A percentile compares a stretch with the other conserved stretches of the same genome.
Conservation (phyloP, 2,797 vertebrate genomes). For the Bradypodion pumilum region DNA sequence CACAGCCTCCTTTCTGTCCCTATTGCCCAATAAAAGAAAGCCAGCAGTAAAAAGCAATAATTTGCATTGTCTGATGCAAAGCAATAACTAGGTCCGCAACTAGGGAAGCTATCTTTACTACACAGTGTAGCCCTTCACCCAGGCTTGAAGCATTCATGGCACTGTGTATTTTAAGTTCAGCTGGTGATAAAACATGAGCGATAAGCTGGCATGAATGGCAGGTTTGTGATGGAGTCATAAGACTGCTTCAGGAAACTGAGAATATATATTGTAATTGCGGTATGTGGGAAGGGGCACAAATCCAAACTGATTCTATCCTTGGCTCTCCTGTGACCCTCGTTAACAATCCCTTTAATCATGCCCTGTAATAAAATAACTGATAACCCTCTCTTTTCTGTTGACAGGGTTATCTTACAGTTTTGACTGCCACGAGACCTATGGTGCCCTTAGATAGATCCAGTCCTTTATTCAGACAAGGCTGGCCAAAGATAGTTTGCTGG, state of each 20-base stretch:
- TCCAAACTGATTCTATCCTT: too few relatives aligned
- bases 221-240: conserved; percentile 2
- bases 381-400: not conserved
- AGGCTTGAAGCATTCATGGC: not conserved
- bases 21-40: not conserved
- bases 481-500: not conserved
- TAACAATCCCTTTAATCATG: not conserved
- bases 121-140: not conserved
- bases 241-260: not conserved
- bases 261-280: too few relatives aligned
- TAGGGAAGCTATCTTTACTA: conserved; percentile 10
- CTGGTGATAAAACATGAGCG: conserved; percentile 2
- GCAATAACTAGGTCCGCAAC: not conserved
- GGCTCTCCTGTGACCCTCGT: not conserved
- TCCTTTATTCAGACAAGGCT: not conserved
- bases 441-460: not conserved
- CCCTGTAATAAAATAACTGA: not conserved
- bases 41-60: conserved; percentile 16
- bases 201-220: not conserved
- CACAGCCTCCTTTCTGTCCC: not conserved
- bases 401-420: not conserved
- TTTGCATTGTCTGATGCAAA: conserved; percentile 25
- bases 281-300: not conserved
- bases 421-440: not conserved
- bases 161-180: conserved; percentile 2